Evolutionary conservation across 2,888 invertebrate genomes (phyloP).

Genomic region (Myopa tessellatipennis): DNA sequence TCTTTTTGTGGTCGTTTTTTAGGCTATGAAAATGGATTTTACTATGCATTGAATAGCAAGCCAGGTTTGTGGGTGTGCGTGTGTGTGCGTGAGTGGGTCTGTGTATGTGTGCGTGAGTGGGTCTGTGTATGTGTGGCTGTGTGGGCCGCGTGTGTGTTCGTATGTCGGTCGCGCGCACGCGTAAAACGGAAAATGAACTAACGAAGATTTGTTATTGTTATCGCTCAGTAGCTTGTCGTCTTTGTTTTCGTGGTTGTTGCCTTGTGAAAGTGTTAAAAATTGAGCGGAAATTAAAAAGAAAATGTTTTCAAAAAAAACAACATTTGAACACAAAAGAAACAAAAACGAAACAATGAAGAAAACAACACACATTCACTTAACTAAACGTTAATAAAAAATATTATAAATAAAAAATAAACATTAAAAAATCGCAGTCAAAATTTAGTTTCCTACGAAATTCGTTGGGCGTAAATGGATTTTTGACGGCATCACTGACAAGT

Average conservation of each 20-base stretch:
- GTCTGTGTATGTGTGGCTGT: background rate
- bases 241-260: conserved; percentile 33
- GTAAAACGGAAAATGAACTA: conserved; percentile 24
- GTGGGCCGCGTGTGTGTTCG: conserved; percentile 18
- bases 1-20: conserved; percentile 22
- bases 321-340: conserved; percentile 36
- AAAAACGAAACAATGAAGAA: conserved; percentile 9
- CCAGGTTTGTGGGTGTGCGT: too few species aligned
- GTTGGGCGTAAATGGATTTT: conserved; percentile 29
- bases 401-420: conserved; percentile 26
- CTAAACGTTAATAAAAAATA: conserved; percentile 7
- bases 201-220: conserved; percentile 25
- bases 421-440: conserved; percentile 20
- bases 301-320: conserved; percentile 10
- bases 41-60: conserved; percentile 1
- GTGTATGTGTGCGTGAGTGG: conserved; percentile 16
- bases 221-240: conserved; percentile 1
- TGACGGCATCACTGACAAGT: conserved; percentile 24
- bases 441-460: background rate
- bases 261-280: conserved; percentile 54
- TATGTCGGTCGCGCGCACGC: conserved; percentile 34
- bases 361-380: background rate
- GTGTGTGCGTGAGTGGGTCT: conserved; percentile 13
- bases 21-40: conserved; percentile 8
- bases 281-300: conserved; percentile 48